Evolutionary conservation across 2,113 vertebrate genomes (phyloP).

Genomic region (Pan troglodytes): NHGRI_mPanTro3-v2.1_pri NC_072409.2:33067501-33068000

Average conservation of each 20-base stretch:
- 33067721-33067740: background rate
- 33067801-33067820: background rate
- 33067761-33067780: background rate
- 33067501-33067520: background rate
- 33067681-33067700: background rate
- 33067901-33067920: background rate
- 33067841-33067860: background rate
- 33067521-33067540: background rate
- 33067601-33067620: background rate
- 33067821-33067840: background rate
- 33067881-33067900: background rate
- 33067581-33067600: background rate
- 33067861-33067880: background rate
- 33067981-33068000: background rate
- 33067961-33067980: constrained; percentile 2
- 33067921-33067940: background rate
- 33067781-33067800: background rate
- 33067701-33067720: background rate
- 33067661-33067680: background rate
- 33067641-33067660: background rate
- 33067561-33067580: background rate
- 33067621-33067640: background rate
- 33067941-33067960: background rate
- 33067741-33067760: background rate
- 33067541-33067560: background rate